Base-by-base conservation (phyloP, 2,888 invertebrate genomes). In the Rhogogaster chlorosoma region DNA sequence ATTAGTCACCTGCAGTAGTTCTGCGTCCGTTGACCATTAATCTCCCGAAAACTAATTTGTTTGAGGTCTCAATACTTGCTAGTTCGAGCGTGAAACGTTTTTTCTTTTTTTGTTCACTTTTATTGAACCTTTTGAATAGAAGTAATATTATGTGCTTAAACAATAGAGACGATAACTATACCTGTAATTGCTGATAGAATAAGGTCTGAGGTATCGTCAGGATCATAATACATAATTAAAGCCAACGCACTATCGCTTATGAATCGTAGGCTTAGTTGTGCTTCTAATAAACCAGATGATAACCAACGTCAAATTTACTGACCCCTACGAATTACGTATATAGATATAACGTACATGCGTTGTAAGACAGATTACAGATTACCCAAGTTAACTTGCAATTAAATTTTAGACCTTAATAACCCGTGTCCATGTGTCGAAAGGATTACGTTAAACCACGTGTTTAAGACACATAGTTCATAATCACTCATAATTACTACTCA, bases 21-120 rank as follows among this genome's bases (percentile, higher is more conserved):
- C 18, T 15, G 32, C 1, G 77, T 38, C 26, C 26, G 61, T 80
- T 2, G 77, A 61, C 26, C 26, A 80, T 80, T 61, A 61, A 80
- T 80, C 78, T 61, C 38, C 61, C 12, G 10, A 29, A 45, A 77
- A 77, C 80, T 32, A 61, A 61, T 80, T 80, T 61, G 38, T 77
- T 57, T 15, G 61, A 18, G 26, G 26, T 61, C 61, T 38, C 38
- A 61, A 10, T 80, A 12, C 57, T 61, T 26, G 36, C 38, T 9
- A 10, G 36, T 26, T 45, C n/a, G 22, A 10, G 10, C 49, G 6
- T 10, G 15, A 26, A 71, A 1, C 4, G 9, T 26, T 61, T 26
- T 61, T 70, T 18, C 36, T 36, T n/a, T 18, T n/a, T 36, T 36
- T 29, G 32, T 6, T 26, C 15, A 53, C 32, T 53, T 1, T 57